Conservation (phyloP, 2,888 invertebrate species). For the Polyploca ridens region DNA sequence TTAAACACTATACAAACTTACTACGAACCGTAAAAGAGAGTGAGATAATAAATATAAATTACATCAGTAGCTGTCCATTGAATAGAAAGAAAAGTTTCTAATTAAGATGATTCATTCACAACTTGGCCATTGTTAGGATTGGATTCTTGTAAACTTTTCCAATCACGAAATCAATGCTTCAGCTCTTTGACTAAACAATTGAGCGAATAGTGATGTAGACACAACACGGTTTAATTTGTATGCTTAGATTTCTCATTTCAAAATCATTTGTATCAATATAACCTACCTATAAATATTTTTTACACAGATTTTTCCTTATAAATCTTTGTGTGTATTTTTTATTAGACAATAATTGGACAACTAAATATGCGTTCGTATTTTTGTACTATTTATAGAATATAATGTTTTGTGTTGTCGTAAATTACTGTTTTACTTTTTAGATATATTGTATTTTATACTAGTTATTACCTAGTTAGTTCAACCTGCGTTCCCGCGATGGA, state of each 20-base stretch:
- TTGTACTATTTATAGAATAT: no score
- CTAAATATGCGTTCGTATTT: no score
- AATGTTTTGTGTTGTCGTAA: no score
- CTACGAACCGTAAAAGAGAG: no score
- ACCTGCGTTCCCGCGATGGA: no score
- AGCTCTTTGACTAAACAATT: conserved; percentile 35
- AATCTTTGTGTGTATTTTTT: no score
- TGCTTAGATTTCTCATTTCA: not conserved
- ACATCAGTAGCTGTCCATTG: not conserved
- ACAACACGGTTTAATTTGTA: not conserved
- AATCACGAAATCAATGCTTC: conserved; percentile 44
- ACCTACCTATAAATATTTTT: not conserved
- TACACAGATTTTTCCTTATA: no score
- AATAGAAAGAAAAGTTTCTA: conserved; percentile 38
- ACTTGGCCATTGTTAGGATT: conserved; percentile 36
- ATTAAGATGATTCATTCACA: conserved; percentile 48
- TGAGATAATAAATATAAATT: conserved; percentile 11
- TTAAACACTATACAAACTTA: no score
- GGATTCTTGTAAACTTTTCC: conserved; percentile 41
- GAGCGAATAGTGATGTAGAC: not conserved
- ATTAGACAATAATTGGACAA: no score
- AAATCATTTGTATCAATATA: not conserved
- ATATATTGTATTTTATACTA: no score
- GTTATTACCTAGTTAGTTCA: no score
- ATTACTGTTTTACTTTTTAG: no score